These are phyloP conservation scores for Epinephelus malabaricus DNA, from an alignment of 2,797 vertebrate species.

Conservation along the genomic window DNA sequence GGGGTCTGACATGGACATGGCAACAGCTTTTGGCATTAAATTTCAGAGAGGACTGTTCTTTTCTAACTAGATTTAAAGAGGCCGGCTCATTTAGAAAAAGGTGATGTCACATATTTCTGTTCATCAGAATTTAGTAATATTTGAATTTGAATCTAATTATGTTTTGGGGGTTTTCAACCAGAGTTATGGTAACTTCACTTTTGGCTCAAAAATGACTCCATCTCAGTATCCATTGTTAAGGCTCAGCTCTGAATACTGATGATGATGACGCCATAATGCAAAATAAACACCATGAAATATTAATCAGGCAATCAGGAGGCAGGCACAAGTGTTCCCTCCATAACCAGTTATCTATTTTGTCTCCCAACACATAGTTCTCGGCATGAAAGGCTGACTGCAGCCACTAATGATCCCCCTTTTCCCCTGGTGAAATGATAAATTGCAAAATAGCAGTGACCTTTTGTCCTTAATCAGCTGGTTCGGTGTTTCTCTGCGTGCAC, in stretches of 20 bases:
- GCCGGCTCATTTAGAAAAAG: too few species aligned
- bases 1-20: too few species aligned
- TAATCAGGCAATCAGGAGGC: slow-evolving; percentile 53
- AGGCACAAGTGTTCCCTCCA: slow-evolving; percentile 27
- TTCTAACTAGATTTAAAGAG: too few species aligned
- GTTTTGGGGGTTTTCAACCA: too few species aligned
- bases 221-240: background rate
- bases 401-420: slow-evolving; percentile 37
- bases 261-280: slow-evolving; percentile 31
- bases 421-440: slow-evolving; percentile 30
- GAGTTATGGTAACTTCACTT: background rate
- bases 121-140: too few species aligned
- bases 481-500: background rate
- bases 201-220: background rate
- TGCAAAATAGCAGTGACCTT: slow-evolving; percentile 39
- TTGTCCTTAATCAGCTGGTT: slow-evolving; percentile 29
- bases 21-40: too few species aligned
- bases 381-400: slow-evolving; percentile 43
- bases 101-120: too few species aligned
- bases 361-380: slow-evolving; percentile 48
- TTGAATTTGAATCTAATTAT: too few species aligned
- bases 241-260: slow-evolving; percentile 25
- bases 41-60: too few species aligned
- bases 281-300: slow-evolving; percentile 65
- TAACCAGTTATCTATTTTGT: slow-evolving; percentile 47